Evolutionary conservation across 2,113 vertebrate genomes (phyloP).

Genomic region (Rissa tridactyla): DNA sequence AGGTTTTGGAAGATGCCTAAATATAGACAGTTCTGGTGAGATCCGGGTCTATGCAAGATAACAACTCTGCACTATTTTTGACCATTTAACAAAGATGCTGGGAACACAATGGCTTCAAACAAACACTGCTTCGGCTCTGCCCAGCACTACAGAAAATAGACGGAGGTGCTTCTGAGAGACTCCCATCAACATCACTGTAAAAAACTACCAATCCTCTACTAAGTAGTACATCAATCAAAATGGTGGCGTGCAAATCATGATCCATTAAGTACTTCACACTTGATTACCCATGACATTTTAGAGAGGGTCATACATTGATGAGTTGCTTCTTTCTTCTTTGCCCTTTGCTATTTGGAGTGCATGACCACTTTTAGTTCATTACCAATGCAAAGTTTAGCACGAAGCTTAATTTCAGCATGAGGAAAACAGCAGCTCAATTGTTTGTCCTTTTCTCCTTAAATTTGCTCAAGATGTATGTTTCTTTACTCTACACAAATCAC

Average conservation of each 20-base stretch:
- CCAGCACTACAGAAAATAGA: slow-evolving; percentile 27
- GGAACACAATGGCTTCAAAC: slow-evolving; percentile 30
- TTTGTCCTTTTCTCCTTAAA: background rate
- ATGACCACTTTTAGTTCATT: slow-evolving; percentile 34
- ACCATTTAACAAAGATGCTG: background rate
- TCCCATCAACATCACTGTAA: slow-evolving; percentile 10
- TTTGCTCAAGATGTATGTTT: background rate
- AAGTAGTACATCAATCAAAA: slow-evolving; percentile 57
- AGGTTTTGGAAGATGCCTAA: slow-evolving; percentile 59
- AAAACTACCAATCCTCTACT: slow-evolving; percentile 43
- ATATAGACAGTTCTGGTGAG: slow-evolving; percentile 55
- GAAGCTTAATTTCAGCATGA: background rate
- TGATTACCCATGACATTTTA: slow-evolving; percentile 65
- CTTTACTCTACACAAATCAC: background rate
- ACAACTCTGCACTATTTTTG: slow-evolving; percentile 37
- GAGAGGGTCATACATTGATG: slow-evolving; percentile 38
- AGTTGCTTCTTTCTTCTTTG: slow-evolving; percentile 49
- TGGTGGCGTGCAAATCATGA: slow-evolving; percentile 49
- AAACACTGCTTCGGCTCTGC: background rate
- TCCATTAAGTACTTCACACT: slow-evolving; percentile 58
- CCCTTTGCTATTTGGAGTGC: slow-evolving; percentile 60
- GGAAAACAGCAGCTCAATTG: background rate
- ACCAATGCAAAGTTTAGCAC: slow-evolving; percentile 12
- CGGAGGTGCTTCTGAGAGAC: slow-evolving; percentile 34
- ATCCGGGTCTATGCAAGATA: slow-evolving; percentile 21